Evolutionary conservation across 2,113 vertebrate genomes (phyloP).

Genomic region (Bungarus multicinctus): DNA sequence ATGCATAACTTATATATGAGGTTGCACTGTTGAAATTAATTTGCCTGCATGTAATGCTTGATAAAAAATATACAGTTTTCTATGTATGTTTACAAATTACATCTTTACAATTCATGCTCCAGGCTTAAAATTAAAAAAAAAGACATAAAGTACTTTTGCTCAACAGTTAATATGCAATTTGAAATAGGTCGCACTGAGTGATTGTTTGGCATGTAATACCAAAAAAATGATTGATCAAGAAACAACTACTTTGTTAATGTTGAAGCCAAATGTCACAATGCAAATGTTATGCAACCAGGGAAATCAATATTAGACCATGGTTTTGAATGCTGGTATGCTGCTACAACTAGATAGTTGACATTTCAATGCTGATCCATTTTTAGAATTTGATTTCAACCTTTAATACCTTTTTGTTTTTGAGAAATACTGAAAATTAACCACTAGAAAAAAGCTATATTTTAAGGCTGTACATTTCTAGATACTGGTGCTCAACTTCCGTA

Average conservation of each 20-base stretch:
- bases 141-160: neutral
- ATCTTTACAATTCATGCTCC: neutral
- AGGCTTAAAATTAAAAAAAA: neutral
- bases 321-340: conserved; percentile 55
- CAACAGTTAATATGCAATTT: neutral
- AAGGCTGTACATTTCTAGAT: conserved; percentile 16
- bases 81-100: neutral
- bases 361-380: conserved; percentile 64
- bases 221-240: conserved; percentile 59
- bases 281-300: conserved; percentile 66
- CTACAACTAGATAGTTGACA: conserved; percentile 57
- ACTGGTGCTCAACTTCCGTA: neutral
- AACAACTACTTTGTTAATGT: conserved; percentile 60
- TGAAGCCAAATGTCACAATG: conserved; percentile 71
- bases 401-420: conserved; percentile 40
- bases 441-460: conserved; percentile 26
- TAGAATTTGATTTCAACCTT: conserved; percentile 57
- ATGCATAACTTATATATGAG: neutral
- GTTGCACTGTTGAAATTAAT: neutral
- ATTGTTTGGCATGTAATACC: conserved; percentile 32
- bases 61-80: neutral
- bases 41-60: neutral
- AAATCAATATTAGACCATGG: conserved; percentile 49
- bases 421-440: conserved; percentile 45
- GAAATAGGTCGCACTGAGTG: conserved; percentile 1